Conservation (phyloP, 2,888 invertebrate genomes). For the Strigamia transsilvanica region DNA sequence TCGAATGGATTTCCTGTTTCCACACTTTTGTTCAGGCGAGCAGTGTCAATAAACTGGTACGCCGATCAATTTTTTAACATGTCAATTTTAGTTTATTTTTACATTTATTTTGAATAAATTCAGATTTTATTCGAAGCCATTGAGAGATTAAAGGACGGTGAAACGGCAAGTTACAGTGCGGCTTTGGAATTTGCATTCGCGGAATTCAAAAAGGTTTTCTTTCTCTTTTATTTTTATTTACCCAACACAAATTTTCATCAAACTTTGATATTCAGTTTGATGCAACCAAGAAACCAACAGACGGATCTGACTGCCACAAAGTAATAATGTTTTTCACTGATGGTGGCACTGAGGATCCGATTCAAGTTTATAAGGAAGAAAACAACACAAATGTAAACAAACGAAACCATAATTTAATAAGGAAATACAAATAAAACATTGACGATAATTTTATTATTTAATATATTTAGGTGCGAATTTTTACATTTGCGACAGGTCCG, state of each 20-base stretch:
- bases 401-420: neutral
- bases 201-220: slow-evolving; percentile 64
- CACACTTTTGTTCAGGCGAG: slow-evolving; percentile 66
- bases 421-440: no score
- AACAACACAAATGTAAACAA: neutral
- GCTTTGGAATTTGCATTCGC: slow-evolving; percentile 67
- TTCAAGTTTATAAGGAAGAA: slow-evolving; percentile 59
- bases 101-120: neutral
- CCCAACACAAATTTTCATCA: neutral
- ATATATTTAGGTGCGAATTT: slow-evolving; percentile 61
- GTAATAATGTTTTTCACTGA: slow-evolving; percentile 69
- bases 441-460: no score
- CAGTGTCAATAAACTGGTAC: slow-evolving; percentile 65
- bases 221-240: neutral
- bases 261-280: slow-evolving; percentile 15
- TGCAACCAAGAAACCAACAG: slow-evolving; percentile 55
- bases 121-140: slow-evolving; percentile 63
- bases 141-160: slow-evolving; percentile 62
- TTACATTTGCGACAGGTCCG: slow-evolving; percentile 67
- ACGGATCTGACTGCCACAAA: slow-evolving; percentile 67
- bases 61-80: slow-evolving; percentile 60
- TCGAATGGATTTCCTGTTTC: slow-evolving; percentile 63
- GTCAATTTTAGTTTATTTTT: no score
- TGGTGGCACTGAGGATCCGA: slow-evolving; percentile 69
- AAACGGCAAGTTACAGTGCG: slow-evolving; percentile 64